Evolutionary conservation across 2,888 invertebrate species (phyloP), one percentile per base, ranked within the genome.

Genomic region (Nemotelus nigrinus): DNA sequence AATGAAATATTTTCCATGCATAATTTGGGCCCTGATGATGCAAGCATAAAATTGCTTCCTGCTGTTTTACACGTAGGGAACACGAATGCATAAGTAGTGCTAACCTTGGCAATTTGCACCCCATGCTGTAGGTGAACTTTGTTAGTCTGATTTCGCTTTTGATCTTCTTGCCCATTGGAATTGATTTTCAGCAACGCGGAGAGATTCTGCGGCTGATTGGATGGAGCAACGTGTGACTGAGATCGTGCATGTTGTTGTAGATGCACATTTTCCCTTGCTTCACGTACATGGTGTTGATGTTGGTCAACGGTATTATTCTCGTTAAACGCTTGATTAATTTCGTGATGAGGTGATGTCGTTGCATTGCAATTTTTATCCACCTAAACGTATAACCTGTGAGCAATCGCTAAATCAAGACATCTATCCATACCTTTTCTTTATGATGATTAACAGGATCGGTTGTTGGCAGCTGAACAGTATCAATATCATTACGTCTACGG

Each of bases 301-400:
- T 83, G 85, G 84, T 80, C 67, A 6, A 45, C 64, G 4, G 67
- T 82, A 74, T 82, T 84, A 71, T 85, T 85, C 81, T 85, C 84
- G 81, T 83, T 85, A 47, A 82, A 82, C 48, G 82, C 81, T 67
- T 82, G 58, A 78, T 84, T 85, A 65, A 83, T 84, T 67, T 86
- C 85, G 6, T 81, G 81, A 68, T 83, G 82, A 3, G 83, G 86
- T 57, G 87, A 87, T 67, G 89, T 89, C 10, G 92, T 92, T 45
- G 92, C 92, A 86, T 93, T 93, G 83, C 92, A 92, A 85, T 93
- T 92, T 85, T 91, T 92, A 84, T 93, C 92, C 55, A 90, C 88
- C 81, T 88, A 65, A 43, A 53, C 8, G 25, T 5, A 4, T 6
- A 43, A 63, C 8, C 39, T 63, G 3, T 7, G 8, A 53, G 43